Evolutionary conservation across 64 coral and sea anemone genomes (phyloP), one percentile per base, ranked within the genome.

Genomic region (Actinia tenebrosa): DNA sequence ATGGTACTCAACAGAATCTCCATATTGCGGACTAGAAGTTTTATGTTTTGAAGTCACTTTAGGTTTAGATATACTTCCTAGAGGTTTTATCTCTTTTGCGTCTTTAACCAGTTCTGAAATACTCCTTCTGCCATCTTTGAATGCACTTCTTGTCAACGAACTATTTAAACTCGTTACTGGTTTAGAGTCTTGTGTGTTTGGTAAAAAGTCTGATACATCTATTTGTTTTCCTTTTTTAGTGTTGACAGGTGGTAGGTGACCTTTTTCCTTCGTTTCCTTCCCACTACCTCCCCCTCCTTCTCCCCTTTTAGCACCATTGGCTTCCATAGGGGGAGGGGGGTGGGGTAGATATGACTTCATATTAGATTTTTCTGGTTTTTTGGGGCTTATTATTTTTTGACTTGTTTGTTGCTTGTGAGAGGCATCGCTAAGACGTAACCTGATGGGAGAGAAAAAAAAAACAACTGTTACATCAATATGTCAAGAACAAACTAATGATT

Each of bases 191-290:
- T 84, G 88, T 56, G 93, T 55, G 86, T 85, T 90, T 54, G 25
- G 63, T 82, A 99, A 77, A 91, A 99, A 95, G 88, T 99, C 97
- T 45, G 97, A 99, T 80, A 99, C 93, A 79, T 99, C 97, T 92
- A 99, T 95, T 72, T 92, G 91, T 80, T 88, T 95, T 47, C 90
- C 85, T 60, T 99, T 99, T 10, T 87, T 95, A 13, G 93, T 99
- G 68, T 95, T 99, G 0, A 99, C 93, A 50, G 97, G 97, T 1
- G 93, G 97, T 59, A 99, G 64, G n/a, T 91, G 85, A 4, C 92
- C 92, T 84, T 92, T 94, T 27, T 3, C 60, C 5, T 85, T 85
- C 42, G 55, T 61, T 45, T 56, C 56, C 22, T 11, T 45, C 7
- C 78, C 78, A 53, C 80, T 58, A 25, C 80, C 4, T 30, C 30